Evolutionary conservation across 1,140 invertebrate genomes (phyloP), one percentile per base, ranked within the genome.

Genomic region (Trichonephila clavipes): DNA sequence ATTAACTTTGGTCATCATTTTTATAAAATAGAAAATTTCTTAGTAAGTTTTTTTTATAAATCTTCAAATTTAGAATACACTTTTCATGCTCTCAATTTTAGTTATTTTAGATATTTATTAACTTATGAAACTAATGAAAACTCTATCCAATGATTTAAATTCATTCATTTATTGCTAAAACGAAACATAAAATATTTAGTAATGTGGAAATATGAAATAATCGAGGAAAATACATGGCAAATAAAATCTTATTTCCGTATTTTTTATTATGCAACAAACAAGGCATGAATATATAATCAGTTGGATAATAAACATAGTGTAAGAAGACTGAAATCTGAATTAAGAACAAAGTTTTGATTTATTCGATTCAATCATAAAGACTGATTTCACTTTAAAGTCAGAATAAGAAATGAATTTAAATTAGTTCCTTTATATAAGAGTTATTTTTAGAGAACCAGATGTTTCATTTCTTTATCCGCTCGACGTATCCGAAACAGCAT

Each of bases 261-360:
- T 87, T 87, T 64, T 34, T 24, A 64, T 61, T 19, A n/a, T 87
- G 10, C 24, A 87, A 64, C 24, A 87, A 87, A 87, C 61, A 87
- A 87, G 85, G 85, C 85, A 87, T 87, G 85, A 87, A 87, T 87
- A 87, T 87, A 21, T 58, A 87, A 87, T 87, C 85, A 62, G 85
- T n/a, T 34, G n/a, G 21, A 87, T 58, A 87, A 87, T 87, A 87
- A 87, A 64, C n/a, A 62, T 24, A 87, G 28, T 2, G 8, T 61
- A 62, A 51, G n/a, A 62, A 87, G 59, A 58, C 58, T 87, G 19
- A 87, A 87, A 58, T 87, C n/a, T 28, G 85, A 87, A 87, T 87
- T 62, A 61, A 18, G 85, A 34, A 87, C 8, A 87, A n/a, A 28
- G 28, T 21, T 86, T 87, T 12, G 85, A 62, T 28, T 87, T 14